Base-by-base conservation (phyloP, 1,140 invertebrate species). In the Cherax destructor region DNA sequence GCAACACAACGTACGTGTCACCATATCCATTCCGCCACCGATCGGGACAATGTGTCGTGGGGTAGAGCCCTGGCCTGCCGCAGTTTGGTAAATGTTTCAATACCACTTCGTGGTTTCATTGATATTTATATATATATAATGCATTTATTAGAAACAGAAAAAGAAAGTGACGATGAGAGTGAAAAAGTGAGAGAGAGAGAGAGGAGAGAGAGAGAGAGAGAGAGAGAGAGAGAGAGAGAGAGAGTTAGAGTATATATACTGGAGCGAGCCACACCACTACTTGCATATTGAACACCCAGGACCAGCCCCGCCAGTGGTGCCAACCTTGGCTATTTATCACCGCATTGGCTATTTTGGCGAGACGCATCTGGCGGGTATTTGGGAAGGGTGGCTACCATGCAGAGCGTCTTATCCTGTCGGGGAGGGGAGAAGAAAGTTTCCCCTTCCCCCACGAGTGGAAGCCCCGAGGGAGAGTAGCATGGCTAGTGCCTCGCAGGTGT, bases 201-300 rank as follows among this genome's bases (percentile, higher is more conserved):
- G 30, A 41, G 30, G 52, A 56, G 52, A 56, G 52, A 56, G 49
- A 87, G 72, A 52, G 52, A 21, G 6, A 7, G 52, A 56, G 52
- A 56, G 52, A 5, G 52, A 56, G 52, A 56, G 52, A 5, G 49
- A 61, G 61, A 72, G 69, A 74, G 24, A 74, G 74, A 52, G 83
- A 49, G 47, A 78, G 74, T 49, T 59, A 59, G 81, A 76, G 88
- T 84, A 90, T 90, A 86, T 86, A 90, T 90, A 84, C 81, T 56
- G 30, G 69, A 41, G 81, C 80, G 88, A 85, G 81, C 83, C 69
- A 83, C 41, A 83, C 30, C 88, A 65, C 83, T 65, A 80, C 88
- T 85, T 72, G 88, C 88, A 91, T 91, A 91, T 91, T 91, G 88
- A 91, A 91, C 88, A 91, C 88, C 88, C 85, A 83, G 81, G 69